A percentile compares a stretch with the other conserved stretches of the same genome.
Conservation (phyloP, 1,140 invertebrate genomes). For the Drosophila pruinosa region DNA sequence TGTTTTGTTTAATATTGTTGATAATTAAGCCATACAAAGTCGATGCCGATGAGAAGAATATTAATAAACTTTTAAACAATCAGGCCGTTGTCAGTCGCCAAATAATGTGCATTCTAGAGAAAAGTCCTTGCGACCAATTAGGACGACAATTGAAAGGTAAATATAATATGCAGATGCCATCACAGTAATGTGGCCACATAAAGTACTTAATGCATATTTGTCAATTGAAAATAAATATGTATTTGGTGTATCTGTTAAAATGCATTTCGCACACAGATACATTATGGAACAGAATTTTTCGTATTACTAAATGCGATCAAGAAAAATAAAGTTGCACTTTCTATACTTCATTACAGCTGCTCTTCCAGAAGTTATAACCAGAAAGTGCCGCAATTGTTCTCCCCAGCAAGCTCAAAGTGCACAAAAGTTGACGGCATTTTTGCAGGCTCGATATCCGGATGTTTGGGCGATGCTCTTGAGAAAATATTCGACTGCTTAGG, state of each 20-base stretch:
- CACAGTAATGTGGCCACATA: too few species aligned
- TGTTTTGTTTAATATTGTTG: constrained; percentile 30
- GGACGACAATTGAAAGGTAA: constrained; percentile 83
- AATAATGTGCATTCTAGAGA: constrained; percentile 83
- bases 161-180: neutral
- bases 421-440: constrained; percentile 83
- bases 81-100: constrained; percentile 77
- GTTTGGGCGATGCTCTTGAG: constrained; percentile 84
- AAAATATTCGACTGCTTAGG: constrained; percentile 82
- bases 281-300: too few species aligned
- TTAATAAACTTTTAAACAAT: constrained; percentile 66
- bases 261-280: too few species aligned
- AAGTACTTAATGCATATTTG: neutral
- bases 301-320: neutral
- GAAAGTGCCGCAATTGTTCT: constrained; percentile 83
- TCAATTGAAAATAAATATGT: neutral
- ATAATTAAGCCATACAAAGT: constrained; percentile 22
- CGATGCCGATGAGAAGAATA: constrained; percentile 64
- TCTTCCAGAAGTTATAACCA: constrained; percentile 84
- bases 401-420: constrained; percentile 83
- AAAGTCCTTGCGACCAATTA: constrained; percentile 83
- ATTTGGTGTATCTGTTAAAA: neutral
- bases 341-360: constrained; percentile 83
- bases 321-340: neutral
- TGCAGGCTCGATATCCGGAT: constrained; percentile 84